Evolutionary conservation across 2,797 vertebrate genomes (phyloP).

Genomic region (Scyliorhinus canicula): DNA sequence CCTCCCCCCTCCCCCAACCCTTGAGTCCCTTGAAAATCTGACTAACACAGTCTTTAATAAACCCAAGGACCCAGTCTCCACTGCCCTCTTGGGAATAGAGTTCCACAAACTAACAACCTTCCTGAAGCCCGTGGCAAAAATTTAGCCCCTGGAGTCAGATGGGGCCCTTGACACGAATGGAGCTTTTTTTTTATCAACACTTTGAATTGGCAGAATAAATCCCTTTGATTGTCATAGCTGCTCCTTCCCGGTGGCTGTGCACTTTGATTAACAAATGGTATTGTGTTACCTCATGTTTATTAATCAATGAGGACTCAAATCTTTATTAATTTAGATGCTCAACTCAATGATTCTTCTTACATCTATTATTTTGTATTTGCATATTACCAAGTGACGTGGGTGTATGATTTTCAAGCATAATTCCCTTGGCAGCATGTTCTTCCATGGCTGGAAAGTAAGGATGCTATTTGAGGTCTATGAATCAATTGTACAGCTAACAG

Average conservation of each 20-base stretch:
- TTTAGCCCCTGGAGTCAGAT: background rate
- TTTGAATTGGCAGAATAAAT: background rate
- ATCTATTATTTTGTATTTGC: background rate
- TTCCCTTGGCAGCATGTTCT: background rate
- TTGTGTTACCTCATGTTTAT: background rate
- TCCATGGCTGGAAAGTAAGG: background rate
- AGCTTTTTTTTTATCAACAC: background rate
- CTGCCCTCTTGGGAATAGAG: too few species aligned
- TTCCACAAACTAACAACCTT: too few species aligned
- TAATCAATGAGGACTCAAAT: background rate
- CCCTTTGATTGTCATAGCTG: background rate
- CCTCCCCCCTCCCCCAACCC: too few species aligned
- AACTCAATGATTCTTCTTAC: background rate
- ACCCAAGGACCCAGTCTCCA: too few species aligned
- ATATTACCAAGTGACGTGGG: background rate
- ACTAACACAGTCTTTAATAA: too few species aligned
- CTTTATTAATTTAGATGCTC: background rate
- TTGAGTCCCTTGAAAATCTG: too few species aligned
- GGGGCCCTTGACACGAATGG: background rate
- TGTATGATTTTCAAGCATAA: constrained; percentile 2
- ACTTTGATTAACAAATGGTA: background rate
- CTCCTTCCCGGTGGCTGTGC: background rate
- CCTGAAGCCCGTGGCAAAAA: too few species aligned
- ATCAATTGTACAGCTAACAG: background rate
- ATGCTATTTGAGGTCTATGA: background rate